phyloP scores from a whole-genome alignment of 2,113 vertebrate species.

The Cercopithecus mona region DNA sequence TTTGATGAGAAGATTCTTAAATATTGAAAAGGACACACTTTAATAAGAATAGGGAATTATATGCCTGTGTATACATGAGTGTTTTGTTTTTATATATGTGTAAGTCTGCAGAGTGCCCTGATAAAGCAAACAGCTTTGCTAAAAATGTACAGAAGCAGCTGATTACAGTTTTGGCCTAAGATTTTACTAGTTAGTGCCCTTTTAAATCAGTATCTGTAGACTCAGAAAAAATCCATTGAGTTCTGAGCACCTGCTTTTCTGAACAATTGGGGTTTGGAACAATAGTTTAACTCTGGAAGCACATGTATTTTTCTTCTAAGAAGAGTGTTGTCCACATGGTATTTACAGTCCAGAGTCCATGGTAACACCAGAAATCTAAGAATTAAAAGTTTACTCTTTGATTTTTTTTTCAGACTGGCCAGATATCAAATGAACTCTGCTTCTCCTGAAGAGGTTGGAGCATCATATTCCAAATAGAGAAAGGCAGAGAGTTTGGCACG shows the following conservation, averaged over 20 bases:
- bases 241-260: not conserved
- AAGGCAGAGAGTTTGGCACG: not conserved
- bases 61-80: not conserved
- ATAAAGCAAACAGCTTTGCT: not conserved
- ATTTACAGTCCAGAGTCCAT: conserved; percentile 8
- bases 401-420: conserved; percentile 19
- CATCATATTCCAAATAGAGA: not conserved
- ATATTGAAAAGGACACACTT: not conserved
- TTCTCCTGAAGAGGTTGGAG: not conserved
- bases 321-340: not conserved
- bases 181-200: not conserved
- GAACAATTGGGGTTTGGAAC: not conserved
- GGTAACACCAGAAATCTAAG: not conserved
- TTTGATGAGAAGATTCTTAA: not conserved
- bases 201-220: not conserved
- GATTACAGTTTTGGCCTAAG: not conserved
- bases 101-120: not conserved
- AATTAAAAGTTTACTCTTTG: conserved; percentile 30
- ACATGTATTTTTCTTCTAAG: not conserved
- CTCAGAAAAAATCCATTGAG: not conserved
- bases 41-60: not conserved
- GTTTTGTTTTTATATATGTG: not conserved
- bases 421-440: conserved; percentile 14
- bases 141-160: not conserved
- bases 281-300: not conserved